phyloP scores from a whole-genome alignment of 2,113 vertebrate species.

The Sterrhoptilus dennistouni region DNA sequence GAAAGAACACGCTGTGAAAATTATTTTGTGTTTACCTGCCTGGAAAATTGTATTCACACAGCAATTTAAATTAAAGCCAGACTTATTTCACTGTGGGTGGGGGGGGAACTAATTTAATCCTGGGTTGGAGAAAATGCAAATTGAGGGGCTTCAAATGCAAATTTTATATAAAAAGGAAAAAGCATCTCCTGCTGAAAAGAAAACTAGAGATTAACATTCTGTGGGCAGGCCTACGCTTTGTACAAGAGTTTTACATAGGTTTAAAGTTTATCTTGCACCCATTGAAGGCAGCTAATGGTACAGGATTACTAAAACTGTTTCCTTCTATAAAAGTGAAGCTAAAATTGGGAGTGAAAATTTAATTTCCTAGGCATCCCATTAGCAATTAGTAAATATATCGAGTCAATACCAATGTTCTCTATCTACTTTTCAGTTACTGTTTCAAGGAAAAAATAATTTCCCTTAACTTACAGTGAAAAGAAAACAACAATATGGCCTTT shows the following conservation, averaged over 20 bases:
- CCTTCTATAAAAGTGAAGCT: background rate
- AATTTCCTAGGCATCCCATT: background rate
- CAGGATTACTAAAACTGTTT: background rate
- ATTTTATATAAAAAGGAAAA: constrained; percentile 65
- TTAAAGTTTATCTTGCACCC: constrained; percentile 14
- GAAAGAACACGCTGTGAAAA: constrained; percentile 68
- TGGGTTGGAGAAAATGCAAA: constrained; percentile 73
- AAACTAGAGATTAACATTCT: constrained; percentile 69
- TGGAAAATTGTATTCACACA: constrained; percentile 75
- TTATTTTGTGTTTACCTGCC: constrained; percentile 75
- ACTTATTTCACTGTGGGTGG: constrained; percentile 50
- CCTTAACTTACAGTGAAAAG: background rate
- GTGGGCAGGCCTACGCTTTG: constrained; percentile 33
- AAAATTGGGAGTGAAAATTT: background rate
- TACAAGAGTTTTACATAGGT: constrained; percentile 56
- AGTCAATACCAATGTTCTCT: background rate
- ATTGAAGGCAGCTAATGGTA: background rate
- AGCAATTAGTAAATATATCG: background rate
- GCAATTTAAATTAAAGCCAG: constrained; percentile 75
- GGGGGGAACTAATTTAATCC: constrained; percentile 45
- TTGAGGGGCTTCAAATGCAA: constrained; percentile 76
- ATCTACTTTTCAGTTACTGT: background rate
- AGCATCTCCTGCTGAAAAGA: constrained; percentile 65
- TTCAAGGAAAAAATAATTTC: background rate
- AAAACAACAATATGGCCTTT: background rate